Evolutionary conservation across 2,113 vertebrate genomes (phyloP), one percentile per base, ranked within the genome.

Genomic region (Morone saxatilis): DNA sequence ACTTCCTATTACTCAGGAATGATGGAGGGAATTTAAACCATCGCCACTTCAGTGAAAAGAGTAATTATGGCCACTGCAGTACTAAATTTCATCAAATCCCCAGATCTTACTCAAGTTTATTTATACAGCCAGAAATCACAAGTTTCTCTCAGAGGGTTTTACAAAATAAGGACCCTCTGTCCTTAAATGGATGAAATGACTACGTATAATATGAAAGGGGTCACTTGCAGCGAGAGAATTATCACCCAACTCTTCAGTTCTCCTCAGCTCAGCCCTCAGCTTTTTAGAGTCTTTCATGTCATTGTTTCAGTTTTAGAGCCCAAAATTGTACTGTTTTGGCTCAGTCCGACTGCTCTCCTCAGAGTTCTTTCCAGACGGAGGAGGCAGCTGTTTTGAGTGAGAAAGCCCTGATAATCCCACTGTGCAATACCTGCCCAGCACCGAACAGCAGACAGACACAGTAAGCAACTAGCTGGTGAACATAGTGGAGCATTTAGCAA

Each of bases 1-100:
- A 91, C 77, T 74, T 91, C 86, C 79, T 87, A 91, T 92, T 93
- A 91, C 86, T 87, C 82, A 89, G 82, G 85, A 89, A 89, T 83
- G 89, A 89, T 83, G 74, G 88, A 91, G 81, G 70, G 83, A 89
- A 84, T 90, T 90, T 82, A 91, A 92, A 87, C 62, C 51, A 89
- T 74, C 75, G 75, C 75, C 48, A 67, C 81, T 78, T 89, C 51
- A 47, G 36, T 70, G 80, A 84, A 77, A 83, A 87, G 69, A 85
- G 70, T 80, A 86, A 92, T 89, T 87, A 87, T 57, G n/a, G 51
- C 63, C 48, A 50, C 68, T 56, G 53, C 76, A 71, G 81, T 25
- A 51, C 67, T 11, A 43, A 70, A 85, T 85, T 73, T 63, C 22
- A 87, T 77, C 66, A 89, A 81, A 87, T 83, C 80, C 71, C 68